These are phyloP conservation scores for Nerophis ophidion DNA, from an alignment of 2,113 vertebrate species.

Conservation along the genomic window DNA sequence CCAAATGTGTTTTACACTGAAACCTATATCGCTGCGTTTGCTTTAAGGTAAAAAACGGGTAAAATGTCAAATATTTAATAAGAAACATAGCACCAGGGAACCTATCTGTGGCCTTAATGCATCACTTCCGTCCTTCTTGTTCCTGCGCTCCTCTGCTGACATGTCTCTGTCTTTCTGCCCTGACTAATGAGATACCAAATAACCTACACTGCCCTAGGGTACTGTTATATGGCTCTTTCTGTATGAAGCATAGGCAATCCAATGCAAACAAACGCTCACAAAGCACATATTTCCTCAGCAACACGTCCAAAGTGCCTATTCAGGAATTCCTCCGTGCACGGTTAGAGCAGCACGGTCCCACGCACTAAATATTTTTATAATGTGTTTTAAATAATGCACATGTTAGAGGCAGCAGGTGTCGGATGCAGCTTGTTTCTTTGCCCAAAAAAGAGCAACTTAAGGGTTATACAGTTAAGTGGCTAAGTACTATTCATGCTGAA, in stretches of 20 bases:
- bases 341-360: slow-evolving; percentile 2
- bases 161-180: slow-evolving; percentile 31
- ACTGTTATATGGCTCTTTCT: slow-evolving; percentile 10
- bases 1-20: background rate
- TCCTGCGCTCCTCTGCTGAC: slow-evolving; percentile 23
- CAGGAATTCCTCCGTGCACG: slow-evolving; percentile 30
- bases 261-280: slow-evolving; percentile 4
- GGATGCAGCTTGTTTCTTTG: slow-evolving; percentile 25
- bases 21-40: background rate
- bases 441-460: slow-evolving; percentile 29
- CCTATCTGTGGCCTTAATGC: slow-evolving; percentile 8
- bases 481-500: slow-evolving; percentile 22
- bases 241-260: slow-evolving; percentile 17
- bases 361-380: slow-evolving; percentile 41
- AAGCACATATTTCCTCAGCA: slow-evolving; percentile 7
- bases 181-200: slow-evolving; percentile 40
- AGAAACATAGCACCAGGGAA: background rate
- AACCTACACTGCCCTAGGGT: slow-evolving; percentile 26
- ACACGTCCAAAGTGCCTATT: slow-evolving; percentile 16
- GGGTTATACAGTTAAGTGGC: slow-evolving; percentile 24
- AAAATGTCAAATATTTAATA: slow-evolving; percentile 16
- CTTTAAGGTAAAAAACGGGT: background rate
- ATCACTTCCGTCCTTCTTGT: slow-evolving; percentile 4
- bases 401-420: slow-evolving; percentile 18
- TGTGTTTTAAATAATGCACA: slow-evolving; percentile 48